Percentiles rank a stretch among this genome's conserved stretches.
phyloP scores from a whole-genome alignment of 2,113 vertebrate species.

The Clinocottus analis region DNA sequence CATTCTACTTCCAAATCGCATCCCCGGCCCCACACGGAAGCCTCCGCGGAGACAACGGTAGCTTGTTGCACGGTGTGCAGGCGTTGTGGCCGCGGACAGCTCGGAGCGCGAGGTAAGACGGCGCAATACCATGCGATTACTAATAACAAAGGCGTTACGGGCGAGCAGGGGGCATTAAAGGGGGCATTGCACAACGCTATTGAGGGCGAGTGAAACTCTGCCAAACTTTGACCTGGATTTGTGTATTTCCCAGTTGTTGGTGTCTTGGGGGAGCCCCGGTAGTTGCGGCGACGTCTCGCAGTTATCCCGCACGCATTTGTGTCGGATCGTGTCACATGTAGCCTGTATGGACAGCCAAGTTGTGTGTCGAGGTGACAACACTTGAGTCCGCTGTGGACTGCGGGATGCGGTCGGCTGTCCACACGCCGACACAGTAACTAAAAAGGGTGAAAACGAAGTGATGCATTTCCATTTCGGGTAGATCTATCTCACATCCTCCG shows the following conservation, averaged over 20 bases:
- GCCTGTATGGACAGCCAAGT: slow-evolving; percentile 64
- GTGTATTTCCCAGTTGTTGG: slow-evolving; percentile 51
- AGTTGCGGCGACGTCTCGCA: slow-evolving; percentile 62
- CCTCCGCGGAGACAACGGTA: slow-evolving; percentile 60
- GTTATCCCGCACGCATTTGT: slow-evolving; percentile 66
- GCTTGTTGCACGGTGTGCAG: slow-evolving; percentile 73
- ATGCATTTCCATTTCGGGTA: slow-evolving; percentile 36
- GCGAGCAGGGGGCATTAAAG: slow-evolving; percentile 86
- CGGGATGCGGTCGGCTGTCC: slow-evolving; percentile 34
- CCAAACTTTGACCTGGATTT: slow-evolving; percentile 84
- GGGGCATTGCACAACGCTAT: slow-evolving; percentile 83
- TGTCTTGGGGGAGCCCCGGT: slow-evolving; percentile 37
- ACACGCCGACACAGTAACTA: slow-evolving; percentile 54
- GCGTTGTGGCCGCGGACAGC: slow-evolving; percentile 71
- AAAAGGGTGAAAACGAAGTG: slow-evolving; percentile 33
- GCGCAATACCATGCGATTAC: slow-evolving; percentile 85
- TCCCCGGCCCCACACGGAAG: slow-evolving; percentile 65
- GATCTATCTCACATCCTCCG: slow-evolving; percentile 32
- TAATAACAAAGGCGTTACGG: slow-evolving; percentile 89
- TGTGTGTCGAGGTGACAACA: slow-evolving; percentile 73
- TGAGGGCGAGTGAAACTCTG: slow-evolving; percentile 82
- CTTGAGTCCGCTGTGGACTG: slow-evolving; percentile 32
- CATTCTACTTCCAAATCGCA: slow-evolving; percentile 74
- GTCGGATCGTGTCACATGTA: slow-evolving; percentile 71
- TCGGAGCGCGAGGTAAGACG: slow-evolving; percentile 86